Percentiles rank a stretch among this genome's conserved stretches.
Evolutionary conservation across 2,888 invertebrate species (phyloP).

Genomic region (Caenorhabditis macrosperma): DNA sequence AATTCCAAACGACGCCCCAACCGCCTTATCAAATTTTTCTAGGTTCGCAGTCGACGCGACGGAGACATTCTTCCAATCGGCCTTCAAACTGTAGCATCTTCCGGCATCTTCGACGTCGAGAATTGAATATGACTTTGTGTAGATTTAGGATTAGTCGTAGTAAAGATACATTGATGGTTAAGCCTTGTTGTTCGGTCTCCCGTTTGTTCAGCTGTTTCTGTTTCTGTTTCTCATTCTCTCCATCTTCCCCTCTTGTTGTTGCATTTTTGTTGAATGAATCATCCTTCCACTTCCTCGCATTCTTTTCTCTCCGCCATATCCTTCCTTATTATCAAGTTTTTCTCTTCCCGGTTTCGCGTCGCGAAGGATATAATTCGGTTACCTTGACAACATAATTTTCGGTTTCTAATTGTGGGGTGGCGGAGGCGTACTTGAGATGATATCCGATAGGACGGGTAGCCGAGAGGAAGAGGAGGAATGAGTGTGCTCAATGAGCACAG

Average conservation of each 20-base stretch:
- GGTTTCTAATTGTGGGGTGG: neutral
- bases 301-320: neutral
- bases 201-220: constrained; percentile 14
- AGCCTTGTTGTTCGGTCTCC: neutral
- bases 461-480: neutral
- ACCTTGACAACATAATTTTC: constrained; percentile 15
- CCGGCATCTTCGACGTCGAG: constrained; percentile 57
- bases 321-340: constrained; percentile 27
- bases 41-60: constrained; percentile 41
- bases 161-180: neutral
- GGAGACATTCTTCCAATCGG: constrained; percentile 72
- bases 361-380: neutral
- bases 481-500: constrained; percentile 39
- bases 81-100: constrained; percentile 55
- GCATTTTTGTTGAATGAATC: constrained; percentile 31
- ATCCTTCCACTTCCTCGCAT: constrained; percentile 1
- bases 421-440: constrained; percentile 38
- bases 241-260: neutral
- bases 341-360: neutral
- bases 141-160: neutral
- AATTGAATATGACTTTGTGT: constrained; percentile 30
- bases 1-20: neutral
- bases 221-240: neutral
- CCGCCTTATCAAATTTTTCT: neutral
- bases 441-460: constrained; percentile 26